phyloP scores from a whole-genome alignment of 1,140 invertebrate genomes.

The Achroia grisella region DNA sequence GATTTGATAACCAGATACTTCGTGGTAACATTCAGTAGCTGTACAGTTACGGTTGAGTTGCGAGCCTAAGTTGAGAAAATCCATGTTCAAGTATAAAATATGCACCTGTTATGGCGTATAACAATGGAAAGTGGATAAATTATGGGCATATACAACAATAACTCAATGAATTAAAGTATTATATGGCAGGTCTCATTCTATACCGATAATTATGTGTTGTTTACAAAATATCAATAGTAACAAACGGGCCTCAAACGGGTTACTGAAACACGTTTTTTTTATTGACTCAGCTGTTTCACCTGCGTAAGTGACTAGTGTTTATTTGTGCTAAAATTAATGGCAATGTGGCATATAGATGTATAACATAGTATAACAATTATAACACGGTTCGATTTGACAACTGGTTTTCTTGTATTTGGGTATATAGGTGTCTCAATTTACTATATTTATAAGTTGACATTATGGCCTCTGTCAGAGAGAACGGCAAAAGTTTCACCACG shows the following conservation, averaged over 20 bases:
- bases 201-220: neutral
- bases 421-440: conserved; percentile 1
- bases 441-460: neutral
- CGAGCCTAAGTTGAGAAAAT: too few relatives aligned
- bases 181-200: neutral
- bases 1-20: too few relatives aligned
- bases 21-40: too few relatives aligned
- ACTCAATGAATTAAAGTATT: too few relatives aligned
- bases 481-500: too few relatives aligned
- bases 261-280: conserved; percentile 9
- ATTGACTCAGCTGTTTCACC: conserved; percentile 26
- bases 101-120: too few relatives aligned
- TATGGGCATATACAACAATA: too few relatives aligned
- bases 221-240: conserved; percentile 15
- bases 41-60: too few relatives aligned
- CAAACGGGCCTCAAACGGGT: conserved; percentile 36
- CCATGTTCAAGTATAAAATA: too few relatives aligned
- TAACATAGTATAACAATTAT: conserved; percentile 14
- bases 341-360: conserved; percentile 7
- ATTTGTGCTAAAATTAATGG: conserved; percentile 32
- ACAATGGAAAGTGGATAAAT: too few relatives aligned
- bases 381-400: conserved; percentile 16
- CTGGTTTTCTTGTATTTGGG: neutral
- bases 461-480: too few relatives aligned
- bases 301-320: conserved; percentile 27